Base-by-base conservation (phyloP, 2,113 vertebrate species). In the Catharus bicknelli region DNA sequence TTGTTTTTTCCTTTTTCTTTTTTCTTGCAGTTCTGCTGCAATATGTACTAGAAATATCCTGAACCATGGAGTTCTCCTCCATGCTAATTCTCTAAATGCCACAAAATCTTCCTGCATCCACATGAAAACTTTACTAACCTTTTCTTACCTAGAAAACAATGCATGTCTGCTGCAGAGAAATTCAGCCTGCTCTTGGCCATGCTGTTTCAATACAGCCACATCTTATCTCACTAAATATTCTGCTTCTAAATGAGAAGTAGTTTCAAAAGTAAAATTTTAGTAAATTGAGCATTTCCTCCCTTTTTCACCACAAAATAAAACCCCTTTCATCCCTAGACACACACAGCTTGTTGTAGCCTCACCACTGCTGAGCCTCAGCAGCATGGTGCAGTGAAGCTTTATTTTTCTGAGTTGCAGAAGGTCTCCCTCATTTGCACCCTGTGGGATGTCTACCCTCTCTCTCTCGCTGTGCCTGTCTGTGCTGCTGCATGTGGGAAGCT, bases 41-140 rank as follows among this genome's bases (percentile, higher is more conserved):
- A 50, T 69, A 34, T 5, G 6, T 80, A 25, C 55, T 69, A 70
- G 66, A 90, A 91, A 90, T 88, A 93, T 10, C 59, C 42, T 66
- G 50, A 90, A 62, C 66, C 0, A 0, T 5, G 53, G 74, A 59
- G 32, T 54, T 85, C 32, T 94, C 30, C 50, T 68, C 63, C 67
- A n/a, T 75, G 59, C 55, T 94, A 88, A 88, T 88, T 69, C 72
- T 77, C 29, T 66, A 90, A 91, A 86, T 80, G 72, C 67, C 70
- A 42, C 34, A 34, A 85, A 89, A 14, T 66, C 74, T 87, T 87
- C 20, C 40, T 11, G 6, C 12, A 22, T 64, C 36, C 42, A 45
- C 13, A 13, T 8, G 45, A 79, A 85, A 36, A 23, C 5, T 34
- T 79, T 84, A 69, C 54, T 63, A 85, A 88, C 62, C 47, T 83